These are phyloP conservation scores for Aculops lycopersici DNA, from an alignment of 1,140 invertebrate species.

Conservation along the genomic window DNA sequence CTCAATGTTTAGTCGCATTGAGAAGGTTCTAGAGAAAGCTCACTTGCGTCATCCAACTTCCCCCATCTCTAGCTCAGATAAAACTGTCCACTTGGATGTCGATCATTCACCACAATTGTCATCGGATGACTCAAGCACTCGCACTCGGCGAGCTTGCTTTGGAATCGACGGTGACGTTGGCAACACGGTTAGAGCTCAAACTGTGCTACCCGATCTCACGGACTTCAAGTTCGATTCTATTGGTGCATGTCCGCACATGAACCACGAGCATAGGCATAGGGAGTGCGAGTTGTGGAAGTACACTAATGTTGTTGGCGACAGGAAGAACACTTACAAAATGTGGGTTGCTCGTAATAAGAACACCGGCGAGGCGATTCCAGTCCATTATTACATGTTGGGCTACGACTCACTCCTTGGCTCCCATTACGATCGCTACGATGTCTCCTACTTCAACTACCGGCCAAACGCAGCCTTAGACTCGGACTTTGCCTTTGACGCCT, in stretches of 20 bases:
- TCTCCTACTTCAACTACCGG: conserved; percentile 41
- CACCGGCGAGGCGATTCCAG: conserved; percentile 19
- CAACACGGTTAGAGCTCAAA: conserved; percentile 29
- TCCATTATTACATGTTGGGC: conserved; percentile 66
- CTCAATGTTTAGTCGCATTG: too few species aligned
- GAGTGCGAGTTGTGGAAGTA: conserved; percentile 38
- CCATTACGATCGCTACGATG: conserved; percentile 77
- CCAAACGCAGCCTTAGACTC: conserved; percentile 27
- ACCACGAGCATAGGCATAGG: not conserved
- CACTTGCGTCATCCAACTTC: too few species aligned
- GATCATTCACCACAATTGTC: too few species aligned
- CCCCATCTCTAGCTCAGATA: too few species aligned
- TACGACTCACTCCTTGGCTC: conserved; percentile 65
- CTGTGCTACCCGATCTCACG: conserved; percentile 42
- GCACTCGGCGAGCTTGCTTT: conserved; percentile 31
- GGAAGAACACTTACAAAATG: conserved; percentile 52
- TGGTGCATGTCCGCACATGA: conserved; percentile 4
- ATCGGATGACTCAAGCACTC: too few species aligned
- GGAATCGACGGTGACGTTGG: conserved; percentile 41
- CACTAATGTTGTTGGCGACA: conserved; percentile 29
- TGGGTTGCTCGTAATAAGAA: conserved; percentile 19
- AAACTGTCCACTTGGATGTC: too few species aligned
- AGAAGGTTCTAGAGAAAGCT: too few species aligned
- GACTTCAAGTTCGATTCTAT: conserved; percentile 21
- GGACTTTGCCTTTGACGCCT: conserved; percentile 27